Percentiles rank a stretch among this genome's conserved stretches.
phyloP scores from a whole-genome alignment of 2,113 vertebrate species.

The Myrmecobius fasciatus region DNA sequence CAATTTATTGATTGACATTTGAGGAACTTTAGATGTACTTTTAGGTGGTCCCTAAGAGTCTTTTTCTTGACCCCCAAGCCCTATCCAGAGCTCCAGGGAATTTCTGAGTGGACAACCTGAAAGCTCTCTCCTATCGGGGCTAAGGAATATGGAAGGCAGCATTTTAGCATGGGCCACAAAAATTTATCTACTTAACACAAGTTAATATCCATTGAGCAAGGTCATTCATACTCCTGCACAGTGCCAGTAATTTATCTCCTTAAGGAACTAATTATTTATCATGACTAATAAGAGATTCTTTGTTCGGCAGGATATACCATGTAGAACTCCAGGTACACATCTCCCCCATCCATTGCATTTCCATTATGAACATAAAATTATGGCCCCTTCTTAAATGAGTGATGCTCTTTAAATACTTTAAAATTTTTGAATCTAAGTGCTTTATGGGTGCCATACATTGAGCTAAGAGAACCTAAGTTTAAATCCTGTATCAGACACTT shows the following conservation, averaged over 20 bases:
- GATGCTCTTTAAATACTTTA: background rate
- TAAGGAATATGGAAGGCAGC: constrained; percentile 7
- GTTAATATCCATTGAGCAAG: constrained; percentile 39
- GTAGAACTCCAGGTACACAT: background rate
- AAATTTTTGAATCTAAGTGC: background rate
- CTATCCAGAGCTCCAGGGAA: constrained; percentile 19
- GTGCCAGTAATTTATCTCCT: background rate
- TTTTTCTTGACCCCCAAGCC: constrained; percentile 44
- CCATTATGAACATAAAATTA: background rate
- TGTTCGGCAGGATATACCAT: background rate
- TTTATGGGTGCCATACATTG: background rate
- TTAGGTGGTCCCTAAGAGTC: background rate
- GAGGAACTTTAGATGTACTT: constrained; percentile 3
- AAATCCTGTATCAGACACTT: background rate
- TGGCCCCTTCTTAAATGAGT: background rate
- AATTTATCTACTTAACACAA: constrained; percentile 56
- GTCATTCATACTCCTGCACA: constrained; percentile 31
- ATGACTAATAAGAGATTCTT: background rate
- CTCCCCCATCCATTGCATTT: background rate
- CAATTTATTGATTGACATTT: constrained; percentile 12
- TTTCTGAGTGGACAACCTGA: constrained; percentile 24
- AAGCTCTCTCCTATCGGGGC: background rate
- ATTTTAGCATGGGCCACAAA: constrained; percentile 38
- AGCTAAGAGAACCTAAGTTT: background rate
- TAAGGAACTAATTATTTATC: constrained; percentile 15